phyloP scores from a whole-genome alignment of 2,888 invertebrate genomes.

The Flexamia atlantica region DNA sequence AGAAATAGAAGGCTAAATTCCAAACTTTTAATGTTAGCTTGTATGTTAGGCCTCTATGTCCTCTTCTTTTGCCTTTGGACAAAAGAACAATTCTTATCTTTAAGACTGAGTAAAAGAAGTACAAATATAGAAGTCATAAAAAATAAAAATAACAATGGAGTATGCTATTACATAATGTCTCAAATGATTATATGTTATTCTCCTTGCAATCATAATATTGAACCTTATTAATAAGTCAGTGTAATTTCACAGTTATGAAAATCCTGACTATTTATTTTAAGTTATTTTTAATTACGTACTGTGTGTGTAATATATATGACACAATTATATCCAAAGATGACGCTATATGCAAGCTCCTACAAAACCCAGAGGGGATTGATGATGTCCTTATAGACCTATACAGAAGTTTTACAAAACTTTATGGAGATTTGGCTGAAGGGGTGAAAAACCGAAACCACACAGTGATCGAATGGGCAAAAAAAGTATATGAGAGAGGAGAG shows the following conservation, averaged over 20 bases:
- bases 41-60: no score
- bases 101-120: no score
- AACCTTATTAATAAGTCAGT: not conserved
- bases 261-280: not conserved
- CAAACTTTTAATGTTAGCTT: no score
- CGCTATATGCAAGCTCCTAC: slow-evolving; percentile 15
- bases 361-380: slow-evolving; percentile 35
- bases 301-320: slow-evolving; percentile 42
- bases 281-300: not conserved
- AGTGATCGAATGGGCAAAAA: slow-evolving; percentile 15
- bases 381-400: slow-evolving; percentile 32
- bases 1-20: no score
- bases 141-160: not conserved
- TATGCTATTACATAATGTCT: not conserved
- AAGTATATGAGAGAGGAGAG: slow-evolving; percentile 18
- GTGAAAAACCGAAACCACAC: slow-evolving; percentile 25
- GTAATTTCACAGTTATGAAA: not conserved
- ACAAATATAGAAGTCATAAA: no score
- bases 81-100: no score
- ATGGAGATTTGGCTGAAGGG: slow-evolving; percentile 12
- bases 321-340: slow-evolving; percentile 13
- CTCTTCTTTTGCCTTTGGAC: no score
- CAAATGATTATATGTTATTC: not conserved
- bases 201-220: not conserved
- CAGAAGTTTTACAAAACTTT: slow-evolving; percentile 8